Conservation (phyloP, 2,113 vertebrate species). For the Hemiscyllium ocellatum region DNA sequence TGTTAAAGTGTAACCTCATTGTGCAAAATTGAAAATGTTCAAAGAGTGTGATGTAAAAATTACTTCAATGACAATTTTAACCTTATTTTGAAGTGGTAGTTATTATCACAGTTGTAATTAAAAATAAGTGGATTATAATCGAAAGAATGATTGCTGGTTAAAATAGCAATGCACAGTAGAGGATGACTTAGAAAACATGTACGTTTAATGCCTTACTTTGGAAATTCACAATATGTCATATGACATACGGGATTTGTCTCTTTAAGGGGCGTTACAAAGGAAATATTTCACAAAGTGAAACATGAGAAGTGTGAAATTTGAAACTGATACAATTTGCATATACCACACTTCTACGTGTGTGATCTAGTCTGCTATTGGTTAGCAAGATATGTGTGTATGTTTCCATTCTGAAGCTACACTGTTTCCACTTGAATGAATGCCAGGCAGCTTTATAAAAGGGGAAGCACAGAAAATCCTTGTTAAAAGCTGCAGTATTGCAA, state of each 20-base stretch:
- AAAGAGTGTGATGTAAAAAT: background rate
- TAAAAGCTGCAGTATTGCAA: slow-evolving; percentile 28
- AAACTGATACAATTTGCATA: slow-evolving; percentile 34
- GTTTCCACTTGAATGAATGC: slow-evolving; percentile 79
- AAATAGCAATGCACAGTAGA: background rate
- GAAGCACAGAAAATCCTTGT: slow-evolving; percentile 39
- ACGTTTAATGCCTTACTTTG: background rate
- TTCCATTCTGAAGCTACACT: slow-evolving; percentile 61
- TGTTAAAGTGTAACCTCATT: background rate
- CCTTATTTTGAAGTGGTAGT: background rate
- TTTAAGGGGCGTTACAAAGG: slow-evolving; percentile 33
- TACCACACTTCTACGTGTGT: slow-evolving; percentile 35
- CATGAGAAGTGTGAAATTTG: slow-evolving; percentile 35
- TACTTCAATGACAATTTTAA: background rate
- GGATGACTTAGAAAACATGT: background rate
- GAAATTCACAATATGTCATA: background rate
- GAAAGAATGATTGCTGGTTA: background rate
- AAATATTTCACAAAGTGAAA: slow-evolving; percentile 36
- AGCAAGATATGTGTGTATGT: background rate
- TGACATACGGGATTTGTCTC: slow-evolving; percentile 10
- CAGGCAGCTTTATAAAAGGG: slow-evolving; percentile 71
- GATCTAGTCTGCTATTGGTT: slow-evolving; percentile 32
- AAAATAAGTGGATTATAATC: background rate
- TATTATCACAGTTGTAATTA: background rate
- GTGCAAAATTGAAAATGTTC: background rate